Conservation (phyloP, 1,140 invertebrate genomes). For the Dreissena rostriformis region DNA sequence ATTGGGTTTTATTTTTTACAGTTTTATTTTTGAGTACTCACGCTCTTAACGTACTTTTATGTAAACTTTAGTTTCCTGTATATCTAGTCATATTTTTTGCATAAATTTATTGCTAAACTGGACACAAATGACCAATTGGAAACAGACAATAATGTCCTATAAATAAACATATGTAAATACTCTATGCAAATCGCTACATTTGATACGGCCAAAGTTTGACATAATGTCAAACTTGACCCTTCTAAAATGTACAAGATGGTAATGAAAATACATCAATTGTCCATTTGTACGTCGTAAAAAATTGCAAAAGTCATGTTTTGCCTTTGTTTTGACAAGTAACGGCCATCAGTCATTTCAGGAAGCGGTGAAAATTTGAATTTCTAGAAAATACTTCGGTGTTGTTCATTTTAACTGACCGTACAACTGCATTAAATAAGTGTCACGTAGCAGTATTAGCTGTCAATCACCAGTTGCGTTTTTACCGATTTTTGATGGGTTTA, state of each 20-base stretch:
- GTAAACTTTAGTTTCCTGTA: too few species aligned
- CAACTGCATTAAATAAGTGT: background rate
- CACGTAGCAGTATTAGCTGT: background rate
- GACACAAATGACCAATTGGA: too few species aligned
- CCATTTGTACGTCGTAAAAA: slow-evolving; percentile 2
- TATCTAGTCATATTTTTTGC: too few species aligned
- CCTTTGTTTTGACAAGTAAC: slow-evolving; percentile 5
- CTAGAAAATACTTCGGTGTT: background rate
- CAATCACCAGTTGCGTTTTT: background rate
- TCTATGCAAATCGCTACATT: slow-evolving; percentile 5
- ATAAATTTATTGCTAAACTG: too few species aligned
- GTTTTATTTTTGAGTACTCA: too few species aligned
- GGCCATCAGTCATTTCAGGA: background rate
- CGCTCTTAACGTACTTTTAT: too few species aligned
- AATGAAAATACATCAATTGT: slow-evolving; percentile 6
- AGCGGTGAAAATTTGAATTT: background rate
- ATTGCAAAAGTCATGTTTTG: slow-evolving; percentile 9
- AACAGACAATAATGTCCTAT: too few species aligned
- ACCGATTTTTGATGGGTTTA: too few species aligned
- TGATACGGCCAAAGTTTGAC: background rate
- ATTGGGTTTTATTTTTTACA: too few species aligned
- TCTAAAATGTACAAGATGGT: slow-evolving; percentile 4
- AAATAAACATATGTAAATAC: background rate
- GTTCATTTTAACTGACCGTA: background rate
- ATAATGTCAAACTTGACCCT: slow-evolving; percentile 3